These are phyloP conservation scores for Okamejei kenojei DNA, from an alignment of 2,797 vertebrate genomes.

Conservation along the genomic window DNA sequence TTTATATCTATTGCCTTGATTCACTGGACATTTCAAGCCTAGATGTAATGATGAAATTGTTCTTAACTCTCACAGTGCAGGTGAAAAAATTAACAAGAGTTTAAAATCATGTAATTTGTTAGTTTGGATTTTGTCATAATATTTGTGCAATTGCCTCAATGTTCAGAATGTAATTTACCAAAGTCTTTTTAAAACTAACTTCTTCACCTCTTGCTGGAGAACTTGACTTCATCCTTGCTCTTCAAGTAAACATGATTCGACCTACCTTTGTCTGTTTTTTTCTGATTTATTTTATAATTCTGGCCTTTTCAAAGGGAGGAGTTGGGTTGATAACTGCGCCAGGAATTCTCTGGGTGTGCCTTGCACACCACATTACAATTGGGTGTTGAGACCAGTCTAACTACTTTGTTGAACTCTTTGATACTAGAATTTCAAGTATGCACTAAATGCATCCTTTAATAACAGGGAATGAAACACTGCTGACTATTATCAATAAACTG, in stretches of 20 bases:
- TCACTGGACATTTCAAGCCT: background rate
- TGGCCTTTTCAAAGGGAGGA: background rate
- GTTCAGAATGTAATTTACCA: background rate
- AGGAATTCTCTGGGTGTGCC: background rate
- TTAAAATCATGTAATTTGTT: background rate
- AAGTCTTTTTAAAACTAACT: too few relatives aligned
- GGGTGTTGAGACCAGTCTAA: constrained; percentile 12
- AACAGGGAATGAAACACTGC: background rate
- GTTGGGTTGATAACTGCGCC: background rate
- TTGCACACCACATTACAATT: background rate
- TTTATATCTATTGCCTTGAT: background rate
- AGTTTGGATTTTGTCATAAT: background rate
- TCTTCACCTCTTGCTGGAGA: background rate
- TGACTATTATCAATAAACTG: too few relatives aligned
- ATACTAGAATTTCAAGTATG: background rate
- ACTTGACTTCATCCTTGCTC: background rate
- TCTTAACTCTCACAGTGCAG: background rate
- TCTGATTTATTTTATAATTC: background rate
- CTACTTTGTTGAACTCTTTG: background rate
- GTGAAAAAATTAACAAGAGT: background rate
- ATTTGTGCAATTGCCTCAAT: background rate
- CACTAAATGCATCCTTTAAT: background rate
- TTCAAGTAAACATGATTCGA: background rate
- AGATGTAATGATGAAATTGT: background rate
- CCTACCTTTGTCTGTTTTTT: too few relatives aligned